Base-by-base conservation (phyloP, 2,888 invertebrate genomes). In the Cancer borealis region DNA sequence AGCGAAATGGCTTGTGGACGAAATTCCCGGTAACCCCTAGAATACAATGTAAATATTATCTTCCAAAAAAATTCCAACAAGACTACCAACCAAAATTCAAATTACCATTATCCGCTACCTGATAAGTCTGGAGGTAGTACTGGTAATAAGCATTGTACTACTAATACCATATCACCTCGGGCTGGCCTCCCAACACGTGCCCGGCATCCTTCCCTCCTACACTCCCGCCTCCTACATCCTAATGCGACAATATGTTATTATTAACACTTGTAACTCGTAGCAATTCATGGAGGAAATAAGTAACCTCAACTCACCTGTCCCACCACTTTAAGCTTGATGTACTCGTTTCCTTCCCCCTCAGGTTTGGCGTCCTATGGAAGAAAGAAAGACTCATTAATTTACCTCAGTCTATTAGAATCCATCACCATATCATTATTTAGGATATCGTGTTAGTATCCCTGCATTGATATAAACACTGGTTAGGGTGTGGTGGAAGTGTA, bases 251-350 rank as follows among this genome's bases (percentile, higher is more conserved):
- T 14, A 54, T 14, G 54, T 12, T 14, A 54, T 3, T 12, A 12
- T 10, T 10, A 10, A 5, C 26, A 21, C 73, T 8, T 73, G 73
- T 73, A 26, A 26, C 26, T 39, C 39, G 8, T 84, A 10, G 39
- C 84, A 10, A 12, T 5, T n/a, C 47, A 88, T 14, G 47, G n/a
- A 46, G 6, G 46, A 8, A 1, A 17, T 47, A n/a, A 88, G 47
- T n/a, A 47, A 60, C 8, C 14, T 21, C 46, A 93, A 93, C 93
- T 92, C 89, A 97, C 97, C 96, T 97, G 97, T 96, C 98, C 98
- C 92, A 98, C 97, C 92, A 98, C 98, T 97, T 97, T 98, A 96
- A 98, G 97, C 96, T 97, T 98, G 96, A 98, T 98, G 96, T 97
- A 98, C 96, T 98, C 97, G 92, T 96, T 95, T 88, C 96, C 96